Conservation (phyloP, 1,140 invertebrate genomes). For the Trichoplusia ni region DNA sequence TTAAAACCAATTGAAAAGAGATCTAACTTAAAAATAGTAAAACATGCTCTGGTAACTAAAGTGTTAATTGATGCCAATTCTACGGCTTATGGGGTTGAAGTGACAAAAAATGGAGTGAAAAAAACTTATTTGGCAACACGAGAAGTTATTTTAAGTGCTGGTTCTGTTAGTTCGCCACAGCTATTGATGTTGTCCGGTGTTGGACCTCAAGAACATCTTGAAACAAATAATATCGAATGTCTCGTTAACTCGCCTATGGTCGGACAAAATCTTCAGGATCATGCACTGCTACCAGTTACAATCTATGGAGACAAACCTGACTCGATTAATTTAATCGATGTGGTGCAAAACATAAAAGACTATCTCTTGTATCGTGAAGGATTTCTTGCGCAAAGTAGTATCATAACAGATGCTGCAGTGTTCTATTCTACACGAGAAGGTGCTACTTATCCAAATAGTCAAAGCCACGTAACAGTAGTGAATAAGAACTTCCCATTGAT, state of each 20-base stretch:
- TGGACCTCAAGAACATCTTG: conserved; percentile 51
- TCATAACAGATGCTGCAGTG: conserved; percentile 50
- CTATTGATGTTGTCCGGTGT: conserved; percentile 64
- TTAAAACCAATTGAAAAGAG: conserved; percentile 77
- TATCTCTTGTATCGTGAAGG: conserved; percentile 67
- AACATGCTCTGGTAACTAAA: conserved; percentile 79
- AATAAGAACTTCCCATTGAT: conserved; percentile 44
- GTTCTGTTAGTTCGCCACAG: conserved; percentile 77
- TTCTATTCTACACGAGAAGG: conserved; percentile 55
- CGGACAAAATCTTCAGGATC: conserved; percentile 86
- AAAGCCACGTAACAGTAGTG: conserved; percentile 52
- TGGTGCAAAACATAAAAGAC: conserved; percentile 27
- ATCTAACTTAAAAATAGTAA: conserved; percentile 85
- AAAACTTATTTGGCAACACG: neutral
- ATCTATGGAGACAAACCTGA: conserved; percentile 37
- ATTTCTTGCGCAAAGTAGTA: conserved; percentile 43
- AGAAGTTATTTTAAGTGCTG: conserved; percentile 81
- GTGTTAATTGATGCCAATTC: conserved; percentile 44
- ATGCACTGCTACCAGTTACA: conserved; percentile 50
- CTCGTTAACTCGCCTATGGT: conserved; percentile 76
- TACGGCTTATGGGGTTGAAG: conserved; percentile 50
- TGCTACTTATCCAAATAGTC: conserved; percentile 59
- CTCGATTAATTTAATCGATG: neutral
- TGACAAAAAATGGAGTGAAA: conserved; percentile 40
- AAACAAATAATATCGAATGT: neutral